phyloP scores from a whole-genome alignment of 2,113 vertebrate genomes.

The Hyla sarda region DNA sequence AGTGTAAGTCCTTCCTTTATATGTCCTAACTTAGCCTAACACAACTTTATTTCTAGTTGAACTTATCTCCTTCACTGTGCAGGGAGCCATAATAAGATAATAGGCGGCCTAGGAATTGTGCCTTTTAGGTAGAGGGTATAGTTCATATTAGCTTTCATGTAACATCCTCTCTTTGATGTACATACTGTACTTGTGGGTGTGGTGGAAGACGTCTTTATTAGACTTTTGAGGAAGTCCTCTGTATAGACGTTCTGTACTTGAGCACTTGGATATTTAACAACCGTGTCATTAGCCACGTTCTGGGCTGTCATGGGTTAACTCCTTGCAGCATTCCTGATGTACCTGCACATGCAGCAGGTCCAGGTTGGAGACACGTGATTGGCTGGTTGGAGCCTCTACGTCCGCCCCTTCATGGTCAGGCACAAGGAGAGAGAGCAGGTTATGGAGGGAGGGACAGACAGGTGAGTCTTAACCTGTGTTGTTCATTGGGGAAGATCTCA shows the following conservation, averaged over 20 bases:
- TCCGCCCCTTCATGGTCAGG: slow-evolving; percentile 19
- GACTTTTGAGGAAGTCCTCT: not conserved
- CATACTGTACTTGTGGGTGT: not conserved
- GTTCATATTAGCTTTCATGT: not conserved
- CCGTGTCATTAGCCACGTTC: not conserved
- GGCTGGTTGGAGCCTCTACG: not conserved
- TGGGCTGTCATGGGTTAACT: slow-evolving; percentile 18
- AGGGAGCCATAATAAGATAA: not conserved
- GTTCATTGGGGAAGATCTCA: not conserved
- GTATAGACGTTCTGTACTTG: not conserved
- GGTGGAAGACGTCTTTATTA: not conserved
- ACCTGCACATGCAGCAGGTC: slow-evolving; percentile 33
- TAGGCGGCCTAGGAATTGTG: not conserved
- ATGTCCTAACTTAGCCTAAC: too few species aligned
- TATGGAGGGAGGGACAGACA: slow-evolving; percentile 29
- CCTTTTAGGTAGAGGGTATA: not conserved
- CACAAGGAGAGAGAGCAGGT: slow-evolving; percentile 9
- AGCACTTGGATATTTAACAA: not conserved
- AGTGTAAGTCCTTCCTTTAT: too few species aligned
- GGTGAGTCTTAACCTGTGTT: slow-evolving; percentile 40
- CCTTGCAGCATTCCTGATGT: slow-evolving; percentile 24
- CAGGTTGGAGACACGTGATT: not conserved
- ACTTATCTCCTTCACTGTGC: too few species aligned
- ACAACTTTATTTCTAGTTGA: too few species aligned
- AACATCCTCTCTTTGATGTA: not conserved